Evolutionary conservation across 2,888 invertebrate species (phyloP).

Genomic region (Caenorhabditis afra): DNA sequence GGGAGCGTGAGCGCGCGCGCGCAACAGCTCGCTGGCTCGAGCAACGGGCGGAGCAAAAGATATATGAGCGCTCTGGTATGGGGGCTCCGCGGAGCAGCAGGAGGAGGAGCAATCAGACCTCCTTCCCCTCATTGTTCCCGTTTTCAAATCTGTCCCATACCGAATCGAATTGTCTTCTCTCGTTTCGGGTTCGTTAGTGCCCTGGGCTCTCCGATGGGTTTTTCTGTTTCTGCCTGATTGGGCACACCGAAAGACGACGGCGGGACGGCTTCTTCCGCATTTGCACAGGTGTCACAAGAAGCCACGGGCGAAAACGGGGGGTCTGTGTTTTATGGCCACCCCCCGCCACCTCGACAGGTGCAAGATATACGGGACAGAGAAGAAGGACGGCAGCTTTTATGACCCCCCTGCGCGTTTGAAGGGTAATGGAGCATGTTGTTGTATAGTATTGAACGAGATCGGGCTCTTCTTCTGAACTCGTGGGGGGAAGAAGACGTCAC

Average conservation of each 20-base stretch:
- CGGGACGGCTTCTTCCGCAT: conserved; percentile 16
- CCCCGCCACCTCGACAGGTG: too few species aligned
- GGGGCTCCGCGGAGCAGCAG: too few species aligned
- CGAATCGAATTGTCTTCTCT: neutral
- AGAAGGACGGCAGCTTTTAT: too few species aligned
- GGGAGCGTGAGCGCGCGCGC: conserved; percentile 29
- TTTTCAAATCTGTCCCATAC: neutral
- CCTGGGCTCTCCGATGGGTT: neutral
- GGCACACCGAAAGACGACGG: neutral
- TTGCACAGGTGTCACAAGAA: conserved; percentile 41
- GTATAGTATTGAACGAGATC: too few species aligned
- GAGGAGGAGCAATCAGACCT: conserved; percentile 26
- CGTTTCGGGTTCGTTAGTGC: conserved; percentile 35
- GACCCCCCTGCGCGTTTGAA: too few species aligned
- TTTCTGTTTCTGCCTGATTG: conserved; percentile 13
- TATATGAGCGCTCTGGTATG: conserved; percentile 27
- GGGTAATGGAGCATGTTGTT: too few species aligned
- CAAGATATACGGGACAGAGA: too few species aligned
- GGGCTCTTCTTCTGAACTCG: too few species aligned
- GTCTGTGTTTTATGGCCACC: conserved; percentile 28
- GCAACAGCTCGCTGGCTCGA: too few species aligned
- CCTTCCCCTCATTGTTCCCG: neutral
- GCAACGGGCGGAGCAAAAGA: conserved; percentile 2
- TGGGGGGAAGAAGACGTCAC: too few species aligned
- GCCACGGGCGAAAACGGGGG: neutral